Evolutionary conservation across 2,888 invertebrate genomes (phyloP), one percentile per base, ranked within the genome.

Genomic region (Drosophila borborema): DNA sequence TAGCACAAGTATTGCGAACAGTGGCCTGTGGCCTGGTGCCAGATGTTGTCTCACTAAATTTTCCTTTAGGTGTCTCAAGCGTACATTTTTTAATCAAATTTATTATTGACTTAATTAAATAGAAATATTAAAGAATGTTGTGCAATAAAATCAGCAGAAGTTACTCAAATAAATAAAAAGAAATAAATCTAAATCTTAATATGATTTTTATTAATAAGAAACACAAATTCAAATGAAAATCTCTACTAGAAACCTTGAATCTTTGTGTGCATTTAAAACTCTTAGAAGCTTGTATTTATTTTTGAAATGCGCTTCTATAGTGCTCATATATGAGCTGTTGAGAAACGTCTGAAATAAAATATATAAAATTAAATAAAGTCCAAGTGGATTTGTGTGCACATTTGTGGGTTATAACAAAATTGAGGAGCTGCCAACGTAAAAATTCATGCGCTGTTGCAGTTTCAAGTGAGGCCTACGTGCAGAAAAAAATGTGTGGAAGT

Each of bases 361-460:
- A 38, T 18, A 31, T 56, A 1, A 43, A 48, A 55, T 46, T 18
- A 59, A 64, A 72, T 56, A 59, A 55, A 73, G 62, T 54, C 53
- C 34, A 54, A 68, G 20, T 59, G 54, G 51, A 20, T 20, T 51
- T 63, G 3, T 43, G 51, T 38, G 38, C 68, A 51, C 68, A 55
- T 64, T 38, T 71, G 46, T 34, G 36, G 16, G 55, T 12, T 18
- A 9, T n/a, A 12, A n/a, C 16, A 16, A 72, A 66, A 70, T 53
- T 75, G 46, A 64, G 55, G 43, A 64, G 63, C 54, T 51, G 80
- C 55, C 51, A 46, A 31, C 66, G 41, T 56, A 55, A 58, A 79
- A 74, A 72, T 70, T 51, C 62, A 85, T 63, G 85, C 70, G 40
- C 87, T 77, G 69, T 51, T 87, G 74, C 60, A 76, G 61, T 62